phyloP scores from a whole-genome alignment of 2,797 vertebrate genomes.

The Erethizon dorsatum region DNA sequence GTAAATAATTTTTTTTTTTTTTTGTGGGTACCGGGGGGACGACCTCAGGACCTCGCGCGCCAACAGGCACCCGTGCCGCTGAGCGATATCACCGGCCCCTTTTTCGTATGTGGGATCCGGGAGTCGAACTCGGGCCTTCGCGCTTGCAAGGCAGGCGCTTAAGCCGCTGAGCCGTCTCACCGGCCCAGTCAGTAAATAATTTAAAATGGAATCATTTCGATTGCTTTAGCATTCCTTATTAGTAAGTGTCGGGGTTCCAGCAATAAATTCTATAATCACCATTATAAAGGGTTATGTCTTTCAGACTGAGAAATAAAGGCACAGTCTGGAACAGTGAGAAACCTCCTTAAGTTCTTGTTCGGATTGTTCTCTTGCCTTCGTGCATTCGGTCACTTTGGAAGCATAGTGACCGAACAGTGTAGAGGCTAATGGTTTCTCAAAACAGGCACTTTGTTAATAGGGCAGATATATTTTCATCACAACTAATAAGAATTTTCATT shows the following conservation, averaged over 20 bases:
- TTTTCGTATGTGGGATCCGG: no score
- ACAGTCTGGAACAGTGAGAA: background rate
- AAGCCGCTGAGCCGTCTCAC: no score
- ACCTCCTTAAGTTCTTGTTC: background rate
- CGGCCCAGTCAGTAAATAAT: slow-evolving; percentile 27
- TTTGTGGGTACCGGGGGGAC: no score
- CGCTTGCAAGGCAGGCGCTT: no score
- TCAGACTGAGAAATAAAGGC: background rate
- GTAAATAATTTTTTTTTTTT: slow-evolving; percentile 18
- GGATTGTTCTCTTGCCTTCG: background rate
- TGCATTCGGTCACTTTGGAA: background rate
- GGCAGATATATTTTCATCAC: background rate
- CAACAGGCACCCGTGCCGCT: no score
- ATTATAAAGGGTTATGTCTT: background rate
- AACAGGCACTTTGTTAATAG: background rate
- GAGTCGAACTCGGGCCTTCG: no score
- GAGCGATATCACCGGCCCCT: no score
- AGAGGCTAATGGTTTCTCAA: background rate
- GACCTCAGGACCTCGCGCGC: no score
- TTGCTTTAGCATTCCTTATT: background rate
- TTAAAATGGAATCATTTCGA: slow-evolving; percentile 2
- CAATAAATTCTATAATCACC: background rate
- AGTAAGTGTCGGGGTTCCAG: background rate
- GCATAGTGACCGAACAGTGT: background rate
- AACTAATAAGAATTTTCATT: background rate